Conservation (phyloP, 2,797 vertebrate genomes). For the Erethizon dorsatum region DNA sequence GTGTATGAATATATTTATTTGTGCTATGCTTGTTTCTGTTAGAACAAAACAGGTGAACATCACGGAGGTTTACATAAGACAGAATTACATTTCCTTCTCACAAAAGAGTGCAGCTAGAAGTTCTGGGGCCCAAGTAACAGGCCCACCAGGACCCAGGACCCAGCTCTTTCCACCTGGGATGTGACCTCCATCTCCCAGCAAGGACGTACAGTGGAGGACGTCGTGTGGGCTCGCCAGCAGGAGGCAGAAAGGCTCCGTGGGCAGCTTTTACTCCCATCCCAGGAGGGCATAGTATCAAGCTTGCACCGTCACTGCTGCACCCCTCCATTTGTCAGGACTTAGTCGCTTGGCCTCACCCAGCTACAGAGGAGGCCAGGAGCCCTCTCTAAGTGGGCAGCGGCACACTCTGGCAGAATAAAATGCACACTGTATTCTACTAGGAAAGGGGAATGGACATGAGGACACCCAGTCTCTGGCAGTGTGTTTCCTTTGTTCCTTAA, state of each 20-base stretch:
- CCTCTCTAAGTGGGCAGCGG: background rate
- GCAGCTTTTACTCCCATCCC: background rate
- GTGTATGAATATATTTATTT: background rate
- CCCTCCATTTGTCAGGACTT: background rate
- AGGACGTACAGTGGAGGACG: background rate
- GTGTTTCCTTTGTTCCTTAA: background rate
- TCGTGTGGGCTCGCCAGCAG: background rate
- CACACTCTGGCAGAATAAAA: background rate
- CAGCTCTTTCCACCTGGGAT: background rate
- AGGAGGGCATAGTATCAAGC: background rate
- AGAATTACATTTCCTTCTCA: slow-evolving; percentile 5
- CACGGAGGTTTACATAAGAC: background rate
- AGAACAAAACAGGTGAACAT: slow-evolving; percentile 11
- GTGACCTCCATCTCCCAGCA: background rate
- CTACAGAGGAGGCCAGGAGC: background rate
- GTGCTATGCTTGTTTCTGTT: slow-evolving; percentile 13
- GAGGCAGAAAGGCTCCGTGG: background rate
- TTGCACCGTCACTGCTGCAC: background rate
- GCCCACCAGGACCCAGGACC: background rate
- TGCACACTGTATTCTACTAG: background rate
- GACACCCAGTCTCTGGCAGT: background rate
- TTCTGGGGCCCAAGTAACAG: background rate
- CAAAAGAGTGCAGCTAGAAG: background rate
- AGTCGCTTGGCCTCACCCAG: background rate
- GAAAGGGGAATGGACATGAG: background rate